These are phyloP conservation scores for Anolis apletophallus DNA, from an alignment of 2,797 vertebrate species.

Conservation along the genomic window DNA sequence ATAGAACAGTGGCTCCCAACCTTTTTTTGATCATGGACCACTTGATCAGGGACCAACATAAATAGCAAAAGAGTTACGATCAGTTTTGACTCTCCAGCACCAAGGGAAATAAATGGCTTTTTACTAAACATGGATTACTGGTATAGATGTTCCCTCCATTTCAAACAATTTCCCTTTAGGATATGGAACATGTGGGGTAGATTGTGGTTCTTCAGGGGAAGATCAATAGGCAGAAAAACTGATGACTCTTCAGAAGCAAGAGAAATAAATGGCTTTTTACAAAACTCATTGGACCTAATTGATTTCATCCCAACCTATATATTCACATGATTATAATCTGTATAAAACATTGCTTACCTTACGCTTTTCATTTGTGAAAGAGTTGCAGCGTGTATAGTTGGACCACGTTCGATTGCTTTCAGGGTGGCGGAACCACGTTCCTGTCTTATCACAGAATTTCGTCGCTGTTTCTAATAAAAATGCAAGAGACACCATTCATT, in stretches of 20 bases:
- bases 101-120: too few relatives aligned
- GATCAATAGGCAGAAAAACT: too few relatives aligned
- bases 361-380: slow-evolving; percentile 89
- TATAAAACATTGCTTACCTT: slow-evolving; percentile 79
- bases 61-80: too few relatives aligned
- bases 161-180: not conserved
- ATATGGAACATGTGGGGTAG: not conserved
- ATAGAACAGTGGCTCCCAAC: not conserved
- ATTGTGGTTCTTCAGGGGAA: not conserved
- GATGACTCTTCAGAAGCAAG: too few relatives aligned
- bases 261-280: too few relatives aligned
- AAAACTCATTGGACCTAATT: too few relatives aligned
- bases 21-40: too few relatives aligned
- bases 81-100: too few relatives aligned
- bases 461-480: slow-evolving; percentile 87
- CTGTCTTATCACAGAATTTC: slow-evolving; percentile 92
- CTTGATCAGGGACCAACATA: too few relatives aligned
- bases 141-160: not conserved
- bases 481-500: slow-evolving; percentile 14
- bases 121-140: not conserved
- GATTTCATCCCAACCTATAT: too few relatives aligned
- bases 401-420: slow-evolving; percentile 96
- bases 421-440: slow-evolving; percentile 94
- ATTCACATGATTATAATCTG: too few relatives aligned
- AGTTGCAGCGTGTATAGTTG: slow-evolving; percentile 95